A percentile compares a stretch with the other conserved stretches of the same genome.
These are phyloP conservation scores for Limnodromus scolopaceus DNA, from an alignment of 2,797 vertebrate species.

Conservation along the genomic window DNA sequence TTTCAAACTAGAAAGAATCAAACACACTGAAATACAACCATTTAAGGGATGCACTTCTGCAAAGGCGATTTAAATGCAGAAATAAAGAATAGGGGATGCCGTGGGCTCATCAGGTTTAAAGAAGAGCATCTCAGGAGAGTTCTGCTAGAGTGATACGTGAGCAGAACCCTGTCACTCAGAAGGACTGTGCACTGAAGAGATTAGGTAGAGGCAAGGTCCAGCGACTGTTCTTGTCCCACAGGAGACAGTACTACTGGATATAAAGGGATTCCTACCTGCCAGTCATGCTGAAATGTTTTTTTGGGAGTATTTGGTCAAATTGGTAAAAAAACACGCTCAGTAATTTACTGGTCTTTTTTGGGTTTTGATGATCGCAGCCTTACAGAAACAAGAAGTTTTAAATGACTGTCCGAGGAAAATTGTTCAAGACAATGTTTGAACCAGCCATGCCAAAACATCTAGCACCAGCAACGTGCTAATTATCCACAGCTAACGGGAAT, in stretches of 20 bases:
- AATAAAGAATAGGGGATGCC: not conserved
- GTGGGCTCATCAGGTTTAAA: not conserved
- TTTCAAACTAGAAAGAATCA: not conserved
- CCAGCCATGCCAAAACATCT: not conserved
- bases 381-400: not conserved
- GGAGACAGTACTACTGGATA: not conserved
- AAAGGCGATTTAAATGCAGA: not conserved
- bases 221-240: not conserved
- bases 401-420: not conserved
- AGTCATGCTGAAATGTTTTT: not conserved
- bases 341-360: not conserved
- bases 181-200: not conserved
- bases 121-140: accelerated
- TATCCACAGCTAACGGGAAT: not conserved
- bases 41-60: not conserved
- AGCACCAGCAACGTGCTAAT: not conserved
- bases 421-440: not conserved
- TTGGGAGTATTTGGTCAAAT: not conserved
- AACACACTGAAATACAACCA: not conserved
- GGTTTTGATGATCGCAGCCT: not conserved
- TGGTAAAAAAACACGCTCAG: not conserved
- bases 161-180: not conserved
- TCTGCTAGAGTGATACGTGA: accelerated
- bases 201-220: not conserved
- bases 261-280: not conserved